Base-by-base conservation (phyloP, 2,888 invertebrate genomes). In the Strigamia maritima region DNA sequence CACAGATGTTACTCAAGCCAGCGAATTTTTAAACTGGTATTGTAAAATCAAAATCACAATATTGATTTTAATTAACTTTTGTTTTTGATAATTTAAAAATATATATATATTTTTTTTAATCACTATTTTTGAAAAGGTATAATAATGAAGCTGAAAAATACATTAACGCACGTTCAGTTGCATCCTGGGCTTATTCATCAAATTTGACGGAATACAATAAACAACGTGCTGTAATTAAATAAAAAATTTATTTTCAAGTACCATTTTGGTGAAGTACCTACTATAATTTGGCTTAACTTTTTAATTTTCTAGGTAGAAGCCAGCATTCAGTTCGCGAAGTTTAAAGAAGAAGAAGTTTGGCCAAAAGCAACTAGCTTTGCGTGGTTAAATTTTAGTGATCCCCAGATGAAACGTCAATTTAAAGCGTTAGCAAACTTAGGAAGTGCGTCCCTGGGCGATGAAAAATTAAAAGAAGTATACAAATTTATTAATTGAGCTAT, bases 281-380 rank as follows among this genome's bases (percentile, higher is more conserved):
- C 6, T 19, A 54, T 54, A 54, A 6, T 19, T 54, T 16, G 14
- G 4, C 19, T 54, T 54, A 2, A 10, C 44, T 7, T 44, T 54
- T 54, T 22, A n/a, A 2, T 54, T 54, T 54, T 19, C 6, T 54
- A 54, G 54, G 19, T 19, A n/a, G 19, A 54, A 54, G n/a, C 54
- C 19, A 54, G 19, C n/a, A 54, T 22, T 22, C 19, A n/a, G 3
- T 19, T n/a, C 10, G 75, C 75, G 10, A 35, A 74, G 19, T 74
- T 74, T 93, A 93, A 83, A 92, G 93, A 83, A 54, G 91, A 91
- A 83, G 88, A 92, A 0, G 92, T 93, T 0, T 94, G 93, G 91
- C 89, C 90, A 83, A 90, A 91, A 84, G 91, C 94, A 0, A 91
- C 91, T 70, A 89, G 90, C 84, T 93, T 91, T 83, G 91, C 92